These are phyloP conservation scores for Etheostoma nigrum DNA, from an alignment of 2,797 vertebrate species.

Conservation along the genomic window DNA sequence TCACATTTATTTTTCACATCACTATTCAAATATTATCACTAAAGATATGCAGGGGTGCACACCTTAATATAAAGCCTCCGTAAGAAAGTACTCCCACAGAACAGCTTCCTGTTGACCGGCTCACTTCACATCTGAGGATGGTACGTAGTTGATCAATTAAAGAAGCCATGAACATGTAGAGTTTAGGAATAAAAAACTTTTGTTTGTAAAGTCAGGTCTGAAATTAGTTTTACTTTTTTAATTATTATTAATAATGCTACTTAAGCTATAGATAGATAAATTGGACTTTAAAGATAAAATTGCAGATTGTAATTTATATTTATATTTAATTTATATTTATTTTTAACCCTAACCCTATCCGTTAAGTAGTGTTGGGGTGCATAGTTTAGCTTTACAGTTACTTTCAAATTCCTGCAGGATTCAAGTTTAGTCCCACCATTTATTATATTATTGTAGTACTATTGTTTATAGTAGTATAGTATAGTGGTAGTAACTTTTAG, in stretches of 20 bases:
- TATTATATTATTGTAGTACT: not conserved
- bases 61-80: constrained; percentile 36
- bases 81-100: constrained; percentile 1
- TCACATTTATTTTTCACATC: not conserved
- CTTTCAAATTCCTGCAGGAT: not conserved
- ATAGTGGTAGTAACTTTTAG: not conserved
- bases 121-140: constrained; percentile 52
- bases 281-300: not conserved
- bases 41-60: not conserved
- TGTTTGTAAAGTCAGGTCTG: not conserved
- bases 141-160: constrained; percentile 32
- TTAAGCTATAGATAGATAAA: not conserved
- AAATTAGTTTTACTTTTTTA: not conserved
- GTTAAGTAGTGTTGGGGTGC: not conserved
- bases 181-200: not conserved
- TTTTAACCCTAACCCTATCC: no score
- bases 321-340: no score
- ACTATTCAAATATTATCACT: constrained; percentile 18
- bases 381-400: not conserved
- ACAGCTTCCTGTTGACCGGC: not conserved
- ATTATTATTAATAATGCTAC: not conserved
- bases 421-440: not conserved
- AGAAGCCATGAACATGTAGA: no score
- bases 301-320: not conserved
- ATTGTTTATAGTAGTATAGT: not conserved